Evolutionary conservation across 1,140 invertebrate species (phyloP).

Genomic region (Aphaenogaster rudis): DNA sequence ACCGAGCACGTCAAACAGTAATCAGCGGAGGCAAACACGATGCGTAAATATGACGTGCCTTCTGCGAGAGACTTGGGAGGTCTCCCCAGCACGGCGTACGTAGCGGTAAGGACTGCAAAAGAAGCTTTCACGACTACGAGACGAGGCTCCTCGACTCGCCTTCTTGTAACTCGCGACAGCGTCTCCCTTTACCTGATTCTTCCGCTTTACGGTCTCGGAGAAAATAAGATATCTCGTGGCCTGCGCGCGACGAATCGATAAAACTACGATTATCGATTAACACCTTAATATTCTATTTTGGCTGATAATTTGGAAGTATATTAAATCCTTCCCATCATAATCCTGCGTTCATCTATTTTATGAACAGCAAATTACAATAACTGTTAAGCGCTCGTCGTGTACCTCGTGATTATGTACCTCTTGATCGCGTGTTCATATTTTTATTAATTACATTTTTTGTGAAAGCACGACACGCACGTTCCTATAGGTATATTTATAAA

Average conservation of each 20-base stretch:
- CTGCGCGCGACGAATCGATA: neutral
- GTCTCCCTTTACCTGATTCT: constrained; percentile 33
- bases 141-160: constrained; percentile 15
- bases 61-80: constrained; percentile 60
- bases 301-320: neutral
- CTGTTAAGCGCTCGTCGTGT: neutral
- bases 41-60: constrained; percentile 77
- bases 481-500: neutral
- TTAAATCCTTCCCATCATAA: neutral
- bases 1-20: constrained; percentile 78
- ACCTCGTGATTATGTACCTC: neutral
- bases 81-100: constrained; percentile 22
- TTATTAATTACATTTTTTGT: neutral
- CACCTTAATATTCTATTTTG: neutral
- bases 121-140: constrained; percentile 47
- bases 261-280: constrained; percentile 8
- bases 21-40: constrained; percentile 78
- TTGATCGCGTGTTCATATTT: neutral
- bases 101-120: constrained; percentile 52
- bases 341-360: neutral
- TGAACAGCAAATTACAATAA: neutral
- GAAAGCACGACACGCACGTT: neutral
- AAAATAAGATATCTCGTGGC: constrained; percentile 14
- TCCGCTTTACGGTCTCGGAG: neutral
- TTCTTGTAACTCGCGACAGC: constrained; percentile 22